Evolutionary conservation across 2,888 invertebrate genomes (phyloP).

Genomic region (Rhodophaea formosa): DNA sequence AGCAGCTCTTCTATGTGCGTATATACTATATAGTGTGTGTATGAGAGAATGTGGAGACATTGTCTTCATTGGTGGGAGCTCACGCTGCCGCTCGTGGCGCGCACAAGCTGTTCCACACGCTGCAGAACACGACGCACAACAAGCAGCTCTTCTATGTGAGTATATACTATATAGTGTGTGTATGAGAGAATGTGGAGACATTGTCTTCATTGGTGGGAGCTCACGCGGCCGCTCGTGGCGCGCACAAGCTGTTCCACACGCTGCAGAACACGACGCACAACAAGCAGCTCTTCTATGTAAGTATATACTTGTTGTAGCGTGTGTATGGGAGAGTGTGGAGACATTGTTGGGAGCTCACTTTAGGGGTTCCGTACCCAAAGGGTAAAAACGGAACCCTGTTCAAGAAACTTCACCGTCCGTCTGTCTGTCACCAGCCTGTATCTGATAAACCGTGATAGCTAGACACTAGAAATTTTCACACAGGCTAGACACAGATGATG

Average conservation of each 20-base stretch:
- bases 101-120: conserved; percentile 91
- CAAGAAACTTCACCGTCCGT: too few species aligned
- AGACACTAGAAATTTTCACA: too few species aligned
- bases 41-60: conserved; percentile 87
- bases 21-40: conserved; percentile 64
- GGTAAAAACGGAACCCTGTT: too few species aligned
- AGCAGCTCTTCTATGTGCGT: conserved; percentile 95
- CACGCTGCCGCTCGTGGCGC: conserved; percentile 92
- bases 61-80: conserved; percentile 91
- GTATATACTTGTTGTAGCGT: conserved; percentile 72
- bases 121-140: conserved; percentile 92
- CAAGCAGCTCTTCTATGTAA: conserved; percentile 94
- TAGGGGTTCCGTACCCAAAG: too few species aligned
- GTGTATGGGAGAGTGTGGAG: conserved; percentile 90
- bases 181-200: conserved; percentile 88
- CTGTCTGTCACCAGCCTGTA: too few species aligned
- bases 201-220: conserved; percentile 92
- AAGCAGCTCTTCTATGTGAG: conserved; percentile 95
- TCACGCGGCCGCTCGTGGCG: conserved; percentile 90
- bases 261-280: conserved; percentile 92
- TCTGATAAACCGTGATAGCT: too few species aligned
- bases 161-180: conserved; percentile 68
- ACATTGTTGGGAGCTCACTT: conserved; percentile 91
- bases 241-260: conserved; percentile 92
- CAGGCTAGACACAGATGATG: too few species aligned